These are phyloP conservation scores for Pterocles orientalis DNA, from an alignment of 2,113 vertebrate species.

Conservation along the genomic window DNA sequence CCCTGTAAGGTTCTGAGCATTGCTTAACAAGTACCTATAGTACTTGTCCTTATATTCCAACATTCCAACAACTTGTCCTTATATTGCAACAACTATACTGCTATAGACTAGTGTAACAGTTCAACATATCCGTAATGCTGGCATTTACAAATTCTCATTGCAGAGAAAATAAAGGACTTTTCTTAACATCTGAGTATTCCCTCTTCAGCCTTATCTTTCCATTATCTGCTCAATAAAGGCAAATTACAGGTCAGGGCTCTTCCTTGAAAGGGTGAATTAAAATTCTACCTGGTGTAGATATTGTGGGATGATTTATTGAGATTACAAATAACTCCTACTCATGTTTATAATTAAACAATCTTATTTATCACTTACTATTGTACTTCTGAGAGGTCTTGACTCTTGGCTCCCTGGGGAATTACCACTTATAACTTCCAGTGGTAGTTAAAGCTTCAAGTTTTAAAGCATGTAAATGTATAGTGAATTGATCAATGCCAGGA, in stretches of 20 bases:
- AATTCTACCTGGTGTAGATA: neutral
- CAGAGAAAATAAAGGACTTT: neutral
- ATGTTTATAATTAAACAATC: slow-evolving; percentile 28
- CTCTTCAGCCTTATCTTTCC: neutral
- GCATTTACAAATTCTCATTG: neutral
- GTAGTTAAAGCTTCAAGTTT: neutral
- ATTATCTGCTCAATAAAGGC: neutral
- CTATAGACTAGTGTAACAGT: neutral
- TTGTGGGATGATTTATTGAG: slow-evolving; percentile 20
- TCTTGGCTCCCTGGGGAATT: neutral
- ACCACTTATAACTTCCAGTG: neutral
- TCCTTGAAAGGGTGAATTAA: slow-evolving; percentile 26
- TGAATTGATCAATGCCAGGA: slow-evolving; percentile 8
- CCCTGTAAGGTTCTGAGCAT: neutral
- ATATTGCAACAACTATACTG: neutral
- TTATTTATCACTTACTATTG: slow-evolving; percentile 29
- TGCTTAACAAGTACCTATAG: neutral
- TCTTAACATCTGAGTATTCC: neutral
- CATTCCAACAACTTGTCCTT: neutral
- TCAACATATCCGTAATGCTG: neutral
- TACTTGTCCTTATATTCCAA: neutral
- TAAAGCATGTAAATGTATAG: neutral
- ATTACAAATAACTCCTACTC: slow-evolving; percentile 27
- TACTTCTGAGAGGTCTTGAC: neutral
- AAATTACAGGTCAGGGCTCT: neutral